Evolutionary conservation across 2,888 invertebrate species (phyloP).

Genomic region (Eustalomyia histrio): DNA sequence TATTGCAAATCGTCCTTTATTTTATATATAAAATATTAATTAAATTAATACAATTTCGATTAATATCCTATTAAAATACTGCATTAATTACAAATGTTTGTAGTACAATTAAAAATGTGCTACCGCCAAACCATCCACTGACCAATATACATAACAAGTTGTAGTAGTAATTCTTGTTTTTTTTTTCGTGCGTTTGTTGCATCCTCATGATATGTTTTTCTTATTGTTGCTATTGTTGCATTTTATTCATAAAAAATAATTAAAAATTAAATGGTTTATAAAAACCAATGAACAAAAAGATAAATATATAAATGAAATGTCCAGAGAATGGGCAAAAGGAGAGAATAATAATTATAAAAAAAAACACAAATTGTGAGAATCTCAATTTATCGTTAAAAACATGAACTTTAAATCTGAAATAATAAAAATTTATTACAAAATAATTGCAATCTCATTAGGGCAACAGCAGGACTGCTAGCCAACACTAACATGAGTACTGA

Average conservation of each 20-base stretch:
- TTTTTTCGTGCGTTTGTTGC: background rate
- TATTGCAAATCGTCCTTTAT: background rate
- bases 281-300: conserved; percentile 30
- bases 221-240: conserved; percentile 16
- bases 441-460: conserved; percentile 78
- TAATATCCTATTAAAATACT: conserved; percentile 30
- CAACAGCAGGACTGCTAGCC: conserved; percentile 36
- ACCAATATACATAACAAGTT: conserved; percentile 29
- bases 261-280: conserved; percentile 59
- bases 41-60: conserved; percentile 46
- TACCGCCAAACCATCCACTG: conserved; percentile 37
- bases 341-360: background rate
- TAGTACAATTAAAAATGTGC: conserved; percentile 55
- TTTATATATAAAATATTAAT: conserved; percentile 48
- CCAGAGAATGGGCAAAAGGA: background rate
- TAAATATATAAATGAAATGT: background rate
- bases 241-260: conserved; percentile 58
- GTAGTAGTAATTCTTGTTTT: background rate
- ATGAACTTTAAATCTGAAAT: conserved; percentile 74
- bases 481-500: background rate
- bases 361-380: conserved; percentile 27
- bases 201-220: background rate
- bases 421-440: conserved; percentile 77
- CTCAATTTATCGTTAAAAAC: conserved; percentile 63
- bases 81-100: conserved; percentile 53